These are phyloP conservation scores for Slavum lentiscoides DNA, from an alignment of 2,888 invertebrate species.

Conservation along the genomic window DNA sequence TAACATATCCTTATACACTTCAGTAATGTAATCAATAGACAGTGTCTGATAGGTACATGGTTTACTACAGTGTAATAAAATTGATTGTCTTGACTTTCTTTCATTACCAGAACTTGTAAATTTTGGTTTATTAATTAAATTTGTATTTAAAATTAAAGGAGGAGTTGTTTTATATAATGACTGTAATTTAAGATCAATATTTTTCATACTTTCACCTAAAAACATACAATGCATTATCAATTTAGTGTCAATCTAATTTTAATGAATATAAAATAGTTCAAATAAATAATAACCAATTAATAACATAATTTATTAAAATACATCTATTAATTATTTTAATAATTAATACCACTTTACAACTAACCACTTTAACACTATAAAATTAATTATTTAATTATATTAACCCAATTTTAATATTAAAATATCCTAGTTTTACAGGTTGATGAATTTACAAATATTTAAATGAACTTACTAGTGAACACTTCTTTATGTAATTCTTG, in stretches of 20 bases:
- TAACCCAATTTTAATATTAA: too few relatives aligned
- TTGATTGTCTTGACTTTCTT: constrained; percentile 29
- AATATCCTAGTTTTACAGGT: neutral
- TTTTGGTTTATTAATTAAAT: neutral
- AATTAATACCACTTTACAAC: too few relatives aligned
- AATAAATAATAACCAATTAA: too few relatives aligned
- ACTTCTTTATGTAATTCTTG: constrained; percentile 19
- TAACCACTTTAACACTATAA: too few relatives aligned
- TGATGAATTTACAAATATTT: neutral
- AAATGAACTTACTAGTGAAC: constrained; percentile 29
- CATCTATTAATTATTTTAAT: too few relatives aligned
- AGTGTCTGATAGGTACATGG: constrained; percentile 15
- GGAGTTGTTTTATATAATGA: neutral
- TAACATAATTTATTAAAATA: too few relatives aligned
- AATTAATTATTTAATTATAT: too few relatives aligned
- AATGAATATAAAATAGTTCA: too few relatives aligned
- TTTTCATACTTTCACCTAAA: constrained; percentile 20
- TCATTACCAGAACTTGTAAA: neutral
- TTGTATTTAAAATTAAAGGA: constrained; percentile 23
- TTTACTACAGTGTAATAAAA: constrained; percentile 17
- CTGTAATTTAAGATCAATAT: constrained; percentile 30
- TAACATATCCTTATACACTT: constrained; percentile 1
- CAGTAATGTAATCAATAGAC: constrained; percentile 19
- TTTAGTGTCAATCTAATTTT: too few relatives aligned
- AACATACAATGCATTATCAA: neutral